Percentiles rank a stretch among this genome's conserved stretches.
Conservation (phyloP, 2,888 invertebrate species). For the Caenorhabditis sp. region DNA sequence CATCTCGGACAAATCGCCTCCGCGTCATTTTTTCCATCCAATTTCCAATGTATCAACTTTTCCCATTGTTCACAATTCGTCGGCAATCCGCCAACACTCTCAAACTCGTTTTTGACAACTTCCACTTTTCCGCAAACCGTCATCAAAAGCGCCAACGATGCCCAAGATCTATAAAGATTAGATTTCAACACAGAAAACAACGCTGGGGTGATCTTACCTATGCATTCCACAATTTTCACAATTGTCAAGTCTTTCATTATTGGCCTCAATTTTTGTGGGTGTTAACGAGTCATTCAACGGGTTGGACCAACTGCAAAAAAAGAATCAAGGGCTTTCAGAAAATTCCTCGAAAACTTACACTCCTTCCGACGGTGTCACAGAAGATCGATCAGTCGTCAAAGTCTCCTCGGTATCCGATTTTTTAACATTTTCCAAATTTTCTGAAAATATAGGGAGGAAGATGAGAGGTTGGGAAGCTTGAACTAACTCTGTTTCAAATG, state of each 20-base stretch:
- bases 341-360: not conserved
- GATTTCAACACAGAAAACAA: not conserved
- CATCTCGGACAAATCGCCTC: conserved; percentile 41
- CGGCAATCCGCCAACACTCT: conserved; percentile 14
- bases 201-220: no score
- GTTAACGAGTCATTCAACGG: conserved; percentile 14
- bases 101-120: conserved; percentile 23
- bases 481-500: conserved; percentile 26
- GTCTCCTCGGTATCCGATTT: conserved; percentile 38
- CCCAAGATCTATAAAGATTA: conserved; percentile 23
- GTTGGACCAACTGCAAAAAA: conserved; percentile 14
- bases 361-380: conserved; percentile 1
- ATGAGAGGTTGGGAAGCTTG: not conserved
- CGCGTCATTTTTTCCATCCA: not conserved
- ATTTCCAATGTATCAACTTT: conserved; percentile 7
- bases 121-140: conserved; percentile 29
- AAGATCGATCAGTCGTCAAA: conserved; percentile 9
- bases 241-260: not conserved
- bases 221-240: conserved; percentile 38
- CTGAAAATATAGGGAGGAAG: conserved; percentile 9
- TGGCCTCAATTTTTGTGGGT: conserved; percentile 6
- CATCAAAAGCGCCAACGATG: conserved; percentile 35
- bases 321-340: no score
- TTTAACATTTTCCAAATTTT: conserved; percentile 14
- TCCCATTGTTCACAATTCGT: conserved; percentile 16